Base-by-base conservation (phyloP, 2,113 vertebrate genomes). In the Plecturocebus donacophilus region DNA sequence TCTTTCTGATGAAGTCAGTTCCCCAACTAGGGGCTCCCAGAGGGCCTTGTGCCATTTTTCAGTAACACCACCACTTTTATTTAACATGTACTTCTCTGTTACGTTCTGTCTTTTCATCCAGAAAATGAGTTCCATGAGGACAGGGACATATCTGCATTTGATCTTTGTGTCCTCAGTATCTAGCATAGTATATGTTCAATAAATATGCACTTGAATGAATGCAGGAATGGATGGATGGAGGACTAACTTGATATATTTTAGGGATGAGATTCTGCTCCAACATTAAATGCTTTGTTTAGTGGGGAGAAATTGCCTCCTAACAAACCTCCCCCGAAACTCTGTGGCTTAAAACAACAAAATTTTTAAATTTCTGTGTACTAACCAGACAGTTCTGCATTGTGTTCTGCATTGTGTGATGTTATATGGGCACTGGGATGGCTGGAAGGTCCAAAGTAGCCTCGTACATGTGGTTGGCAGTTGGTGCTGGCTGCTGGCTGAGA, bases 361-460 rank as follows among this genome's bases (percentile, higher is more conserved):
- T 9, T 87, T 95, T 38, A 54, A 66, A 27, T 71, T 88, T 95
- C 40, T 92, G 61, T 82, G 35, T 70, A 56, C 35, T 77, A 42
- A 80, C 35, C 87, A 86, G 73, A 42, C 49, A 58, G 38, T 75
- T 96, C 47, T 87, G 45, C n/a, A 91, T 96, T 47, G 12, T 85
- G 38, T 75, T 96, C 47, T 87, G 45, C n/a, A 91, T 96, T 47
- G 12, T 85, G 25, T 66, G 85, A 81, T 94, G 47, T 90, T 96
- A 23, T 14, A 47, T 71, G 83, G 56, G 32, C 25, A 66, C 47
- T 93, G 38, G 40, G 47, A 76, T 96, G 83, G 38, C 61, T 79
- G 68, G 88, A 90, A 86, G 35, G 75, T 96, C 94, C 93, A 91
- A 93, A 91, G 91, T 84, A 96, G 92, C 79, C 56, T 82, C 52